Conservation (phyloP, 2,888 invertebrate genomes). For the Parasteatoda lunata region DNA sequence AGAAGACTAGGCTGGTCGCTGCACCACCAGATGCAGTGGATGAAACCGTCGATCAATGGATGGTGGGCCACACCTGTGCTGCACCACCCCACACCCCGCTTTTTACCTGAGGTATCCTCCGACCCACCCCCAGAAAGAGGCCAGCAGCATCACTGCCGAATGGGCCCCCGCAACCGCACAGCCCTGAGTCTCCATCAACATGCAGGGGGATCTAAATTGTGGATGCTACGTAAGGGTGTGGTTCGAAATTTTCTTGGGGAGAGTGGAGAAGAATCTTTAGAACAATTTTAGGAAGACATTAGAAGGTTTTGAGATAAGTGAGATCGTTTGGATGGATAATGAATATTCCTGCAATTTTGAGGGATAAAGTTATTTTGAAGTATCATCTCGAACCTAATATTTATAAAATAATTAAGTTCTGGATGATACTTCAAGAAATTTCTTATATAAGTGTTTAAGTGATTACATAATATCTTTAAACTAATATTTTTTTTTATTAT, state of each 20-base stretch:
- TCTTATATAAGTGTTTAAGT: no score
- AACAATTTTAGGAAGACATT: not conserved
- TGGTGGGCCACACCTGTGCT: conserved; percentile 3
- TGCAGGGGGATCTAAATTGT: not conserved
- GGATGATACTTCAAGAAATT: no score
- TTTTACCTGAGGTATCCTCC: not conserved
- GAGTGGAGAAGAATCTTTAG: not conserved
- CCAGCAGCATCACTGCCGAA: not conserved
- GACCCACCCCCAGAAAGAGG: not conserved
- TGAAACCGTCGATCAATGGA: not conserved
- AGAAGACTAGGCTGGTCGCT: not conserved
- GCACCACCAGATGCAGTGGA: conserved; percentile 3
- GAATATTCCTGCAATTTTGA: no score
- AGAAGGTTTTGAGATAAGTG: no score
- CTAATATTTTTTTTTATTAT: no score
- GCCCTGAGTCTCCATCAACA: not conserved
- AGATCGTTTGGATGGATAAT: no score
- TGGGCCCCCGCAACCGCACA: not conserved
- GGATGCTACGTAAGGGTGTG: not conserved
- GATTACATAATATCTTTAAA: no score
- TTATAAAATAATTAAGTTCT: no score
- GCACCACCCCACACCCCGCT: not conserved
- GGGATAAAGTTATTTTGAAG: no score
- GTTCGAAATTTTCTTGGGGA: not conserved
- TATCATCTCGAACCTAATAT: no score